Evolutionary conservation across 2,113 vertebrate species (phyloP), one percentile per base, ranked within the genome.

Genomic region (Scolopax mira): DNA sequence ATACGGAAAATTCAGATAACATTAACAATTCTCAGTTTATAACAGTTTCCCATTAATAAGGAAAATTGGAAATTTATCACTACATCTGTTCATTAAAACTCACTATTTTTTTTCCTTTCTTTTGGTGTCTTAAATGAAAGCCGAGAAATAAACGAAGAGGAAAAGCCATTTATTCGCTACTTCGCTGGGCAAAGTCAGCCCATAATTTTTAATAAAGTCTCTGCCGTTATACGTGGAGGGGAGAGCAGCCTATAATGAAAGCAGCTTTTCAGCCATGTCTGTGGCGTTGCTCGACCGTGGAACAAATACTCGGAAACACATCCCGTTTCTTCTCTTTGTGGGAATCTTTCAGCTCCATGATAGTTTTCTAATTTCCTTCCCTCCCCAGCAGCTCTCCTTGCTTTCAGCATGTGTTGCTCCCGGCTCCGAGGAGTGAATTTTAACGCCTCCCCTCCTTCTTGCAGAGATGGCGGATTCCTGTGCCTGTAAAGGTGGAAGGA

Each of bases 391-490:
- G 93, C 92, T 72, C 61, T 52, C 78, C 69, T 64, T 64, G 37
- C 77, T 87, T 80, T 54, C 35, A 35, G 88, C 91, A 74, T 81
- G 77, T 79, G 75, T 93, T 49, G 24, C 28, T 91, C 75, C 79
- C 7, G 2, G 42, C 81, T 87, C 74, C 5, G 0, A 79, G 92
- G 90, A 70, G 52, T 57, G 87, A 90, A 89, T 95, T 81, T 65
- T 85, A 81, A 91, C 27, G 2, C 88, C 69, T 93, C 35, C 60
- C 60, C 80, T 94, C 37, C 91, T 97, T 79, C 71, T 89, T 97
- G 48, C 95, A 99, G 99, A 97, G 89, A 99, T 99, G 99, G 98
- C 99, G 61, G 98, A 98, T 93, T 97, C 98, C 77, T 99, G 98
- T 88, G 97, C 98, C 93, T 98, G 97, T 71, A 98, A 98, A 97